Conservation (phyloP, 2,113 vertebrate species). For the Takifugu flavidus region DNA sequence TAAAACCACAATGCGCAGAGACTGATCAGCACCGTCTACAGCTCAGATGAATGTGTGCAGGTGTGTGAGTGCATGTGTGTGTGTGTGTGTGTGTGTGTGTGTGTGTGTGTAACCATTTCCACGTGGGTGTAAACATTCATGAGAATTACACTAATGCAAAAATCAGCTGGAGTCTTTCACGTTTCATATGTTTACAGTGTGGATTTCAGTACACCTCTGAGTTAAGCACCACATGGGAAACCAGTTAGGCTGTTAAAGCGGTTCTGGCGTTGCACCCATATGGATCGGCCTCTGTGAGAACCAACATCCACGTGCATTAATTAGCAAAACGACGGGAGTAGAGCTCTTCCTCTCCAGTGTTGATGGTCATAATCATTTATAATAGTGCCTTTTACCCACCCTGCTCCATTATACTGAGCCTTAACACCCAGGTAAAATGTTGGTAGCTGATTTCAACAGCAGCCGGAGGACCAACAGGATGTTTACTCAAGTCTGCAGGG, state of each 20-base stretch:
- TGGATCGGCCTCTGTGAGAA: constrained; percentile 3
- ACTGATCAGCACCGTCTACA: constrained; percentile 35
- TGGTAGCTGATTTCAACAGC: constrained; percentile 2
- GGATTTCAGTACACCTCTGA: constrained; percentile 30
- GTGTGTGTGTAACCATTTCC: constrained; percentile 1
- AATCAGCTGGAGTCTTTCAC: constrained; percentile 53
- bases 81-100: constrained; percentile 9
- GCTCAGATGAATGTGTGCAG: constrained; percentile 37
- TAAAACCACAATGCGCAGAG: constrained; percentile 34
- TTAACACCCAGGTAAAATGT: constrained; percentile 16
- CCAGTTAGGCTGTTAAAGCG: constrained; percentile 25
- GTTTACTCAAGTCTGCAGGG: constrained; percentile 33
- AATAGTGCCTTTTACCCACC: not conserved
- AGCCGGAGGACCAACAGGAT: constrained; percentile 21
- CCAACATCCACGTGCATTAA: constrained; percentile 10
- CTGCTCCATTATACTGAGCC: constrained; percentile 12
- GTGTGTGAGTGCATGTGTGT: not conserved
- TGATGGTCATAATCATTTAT: constrained; percentile 14
- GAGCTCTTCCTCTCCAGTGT: constrained; percentile 23
- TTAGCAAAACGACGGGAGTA: constrained; percentile 31
- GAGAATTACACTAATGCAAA: constrained; percentile 50
- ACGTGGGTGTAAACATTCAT: constrained; percentile 25
- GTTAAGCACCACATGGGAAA: constrained; percentile 53
- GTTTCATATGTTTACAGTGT: constrained; percentile 51
- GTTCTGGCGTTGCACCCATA: no score